Evolutionary conservation across 2,113 vertebrate species (phyloP).

Genomic region (human (Homo sapiens)): GRCh38 chr2:98775501-98776000

Average conservation of each 20-base stretch:
- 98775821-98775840: not conserved
- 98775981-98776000: not conserved
- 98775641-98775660: not conserved
- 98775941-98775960: not conserved
- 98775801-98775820: not conserved
- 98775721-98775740: not conserved
- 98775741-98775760: not conserved
- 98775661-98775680: not conserved
- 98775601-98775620: too few species aligned
- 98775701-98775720: not conserved
- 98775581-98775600: not conserved
- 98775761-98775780: not conserved
- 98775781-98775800: not conserved
- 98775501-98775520: not conserved
- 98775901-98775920: not conserved
- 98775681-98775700: not conserved
- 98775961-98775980: not conserved
- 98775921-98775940: not conserved
- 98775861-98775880: not conserved
- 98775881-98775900: not conserved
- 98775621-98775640: accelerated
- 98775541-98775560: not conserved
- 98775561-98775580: not conserved
- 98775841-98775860: not conserved
- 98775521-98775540: not conserved